A percentile compares a stretch with the other conserved stretches of the same genome.
These are phyloP conservation scores for Drosophila arawakana DNA, from an alignment of 1,140 invertebrate genomes.

Conservation along the genomic window DNA sequence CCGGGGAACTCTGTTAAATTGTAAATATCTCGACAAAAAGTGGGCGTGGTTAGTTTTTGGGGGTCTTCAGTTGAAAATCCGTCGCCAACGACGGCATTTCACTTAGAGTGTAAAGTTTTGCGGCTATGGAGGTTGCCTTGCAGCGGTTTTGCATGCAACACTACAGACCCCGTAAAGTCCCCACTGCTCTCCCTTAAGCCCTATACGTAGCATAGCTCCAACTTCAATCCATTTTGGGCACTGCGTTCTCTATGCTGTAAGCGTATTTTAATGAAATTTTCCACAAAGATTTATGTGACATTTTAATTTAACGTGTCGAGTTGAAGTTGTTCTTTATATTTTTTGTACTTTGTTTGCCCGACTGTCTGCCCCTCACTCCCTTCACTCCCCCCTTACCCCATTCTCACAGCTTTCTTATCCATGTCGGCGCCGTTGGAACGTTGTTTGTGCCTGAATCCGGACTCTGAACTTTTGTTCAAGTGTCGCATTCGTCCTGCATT, in stretches of 20 bases:
- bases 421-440: conserved; percentile 32
- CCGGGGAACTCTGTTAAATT: conserved; percentile 17
- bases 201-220: conserved; percentile 18
- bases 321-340: conserved; percentile 74
- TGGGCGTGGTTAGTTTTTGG: conserved; percentile 37
- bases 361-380: neutral
- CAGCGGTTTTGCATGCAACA: conserved; percentile 27
- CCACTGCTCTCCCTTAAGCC: neutral
- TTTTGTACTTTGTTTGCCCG: conserved; percentile 36
- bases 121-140: conserved; percentile 45
- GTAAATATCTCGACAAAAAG: conserved; percentile 27
- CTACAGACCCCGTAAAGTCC: neutral
- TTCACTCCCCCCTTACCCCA: neutral
- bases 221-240: conserved; percentile 37
- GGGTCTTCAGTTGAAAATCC: conserved; percentile 42
- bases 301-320: conserved; percentile 83
- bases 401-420: conserved; percentile 22
- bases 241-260: conserved; percentile 77
- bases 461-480: conserved; percentile 71
- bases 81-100: conserved; percentile 50
- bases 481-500: conserved; percentile 73
- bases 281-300: conserved; percentile 82
- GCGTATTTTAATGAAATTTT: conserved; percentile 83
- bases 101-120: conserved; percentile 74
- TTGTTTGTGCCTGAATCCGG: conserved; percentile 58